A percentile compares a stretch with the other conserved stretches of the same genome.
phyloP scores from a whole-genome alignment of 2,797 vertebrate genomes.

The Leptatherina wallacei region DNA sequence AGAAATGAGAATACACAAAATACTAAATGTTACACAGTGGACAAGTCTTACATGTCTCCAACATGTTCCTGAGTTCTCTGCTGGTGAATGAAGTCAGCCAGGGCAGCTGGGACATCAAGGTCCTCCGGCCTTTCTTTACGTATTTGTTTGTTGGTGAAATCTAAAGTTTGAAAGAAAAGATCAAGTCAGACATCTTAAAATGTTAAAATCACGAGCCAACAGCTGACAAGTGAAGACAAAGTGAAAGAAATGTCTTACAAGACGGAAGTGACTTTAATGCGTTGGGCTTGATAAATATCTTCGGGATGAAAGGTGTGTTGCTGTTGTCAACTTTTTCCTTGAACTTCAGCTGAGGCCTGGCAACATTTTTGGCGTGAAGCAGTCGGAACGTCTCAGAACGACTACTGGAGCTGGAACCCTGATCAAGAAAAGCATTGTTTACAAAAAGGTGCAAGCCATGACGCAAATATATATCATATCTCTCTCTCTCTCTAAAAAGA shows the following conservation, averaged over 20 bases:
- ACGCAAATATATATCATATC: not conserved
- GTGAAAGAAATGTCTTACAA: conserved; percentile 78
- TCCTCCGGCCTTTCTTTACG: conserved; percentile 91
- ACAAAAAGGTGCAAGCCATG: not conserved
- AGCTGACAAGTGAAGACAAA: not conserved
- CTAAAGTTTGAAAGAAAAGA: conserved; percentile 49
- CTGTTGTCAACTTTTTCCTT: conserved; percentile 95
- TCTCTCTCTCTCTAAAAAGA: too few relatives aligned
- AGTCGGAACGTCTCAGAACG: conserved; percentile 90
- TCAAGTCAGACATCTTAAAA: not conserved
- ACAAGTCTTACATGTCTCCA: conserved; percentile 89
- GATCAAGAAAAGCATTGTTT: conserved; percentile 21
- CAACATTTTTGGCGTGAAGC: conserved; percentile 93
- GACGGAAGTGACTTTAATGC: conserved; percentile 90
- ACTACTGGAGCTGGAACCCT: conserved; percentile 83
- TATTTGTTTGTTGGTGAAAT: conserved; percentile 88
- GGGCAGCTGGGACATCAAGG: conserved; percentile 91
- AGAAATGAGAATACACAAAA: not conserved
- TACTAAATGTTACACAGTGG: not conserved
- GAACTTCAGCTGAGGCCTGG: conserved; percentile 93
- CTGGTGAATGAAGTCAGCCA: conserved; percentile 96
- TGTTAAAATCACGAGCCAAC: not conserved
- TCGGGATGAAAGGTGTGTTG: conserved; percentile 94
- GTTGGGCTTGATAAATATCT: conserved; percentile 95
- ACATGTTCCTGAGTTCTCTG: conserved; percentile 91